Evolutionary conservation across 2,888 invertebrate species (phyloP).

Genomic region (Sphinx pinastri): DNA sequence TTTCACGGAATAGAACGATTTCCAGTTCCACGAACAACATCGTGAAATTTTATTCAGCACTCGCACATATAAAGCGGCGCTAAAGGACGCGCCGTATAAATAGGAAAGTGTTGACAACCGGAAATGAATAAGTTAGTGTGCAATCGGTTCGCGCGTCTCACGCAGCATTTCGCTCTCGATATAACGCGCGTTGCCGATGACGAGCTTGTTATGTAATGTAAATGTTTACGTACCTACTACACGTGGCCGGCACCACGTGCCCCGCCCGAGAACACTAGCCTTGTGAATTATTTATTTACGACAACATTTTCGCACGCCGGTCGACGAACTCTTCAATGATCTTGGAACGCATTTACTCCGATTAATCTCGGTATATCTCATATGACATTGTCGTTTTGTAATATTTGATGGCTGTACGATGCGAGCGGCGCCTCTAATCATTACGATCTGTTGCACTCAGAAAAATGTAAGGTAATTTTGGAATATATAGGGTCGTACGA

Average conservation of each 20-base stretch:
- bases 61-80: conserved; percentile 2
- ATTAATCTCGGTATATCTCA: conserved; percentile 69
- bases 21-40: conserved; percentile 15
- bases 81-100: conserved; percentile 23
- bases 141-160: conserved; percentile 59
- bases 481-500: background rate
- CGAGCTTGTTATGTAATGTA: conserved; percentile 83
- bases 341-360: conserved; percentile 79
- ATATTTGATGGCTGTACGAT: conserved; percentile 15
- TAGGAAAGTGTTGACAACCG: conserved; percentile 21
- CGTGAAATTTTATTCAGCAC: background rate
- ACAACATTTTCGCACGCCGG: conserved; percentile 84
- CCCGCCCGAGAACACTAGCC: conserved; percentile 81
- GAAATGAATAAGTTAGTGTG: conserved; percentile 47
- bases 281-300: conserved; percentile 85
- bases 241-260: conserved; percentile 79
- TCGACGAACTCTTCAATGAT: conserved; percentile 79
- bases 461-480: background rate
- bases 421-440: conserved; percentile 15
- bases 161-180: conserved; percentile 73
- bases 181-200: conserved; percentile 75
- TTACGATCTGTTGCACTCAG: background rate
- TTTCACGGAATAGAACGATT: background rate
- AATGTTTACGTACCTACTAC: conserved; percentile 82
- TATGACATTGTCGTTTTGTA: conserved; percentile 42